Conservation (phyloP, 2,113 vertebrate genomes). For the Zosterops japonicus region DNA sequence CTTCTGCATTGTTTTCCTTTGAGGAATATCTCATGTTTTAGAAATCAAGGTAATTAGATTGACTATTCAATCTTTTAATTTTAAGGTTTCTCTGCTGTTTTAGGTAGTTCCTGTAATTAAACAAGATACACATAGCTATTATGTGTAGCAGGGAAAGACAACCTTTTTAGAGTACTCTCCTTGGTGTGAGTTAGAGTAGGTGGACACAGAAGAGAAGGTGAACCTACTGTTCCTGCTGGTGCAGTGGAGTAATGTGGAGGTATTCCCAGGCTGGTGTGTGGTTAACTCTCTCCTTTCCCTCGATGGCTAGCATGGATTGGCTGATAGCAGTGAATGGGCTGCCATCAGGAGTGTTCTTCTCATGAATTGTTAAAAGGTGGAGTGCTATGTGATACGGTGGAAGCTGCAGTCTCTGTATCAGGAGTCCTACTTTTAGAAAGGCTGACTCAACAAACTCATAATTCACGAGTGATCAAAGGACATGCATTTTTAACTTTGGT, state of each 20-base stretch:
- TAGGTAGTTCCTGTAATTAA: neutral
- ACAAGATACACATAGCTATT: neutral
- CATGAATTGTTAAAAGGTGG: conserved; percentile 39
- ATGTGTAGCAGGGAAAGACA: neutral
- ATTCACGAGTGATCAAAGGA: neutral
- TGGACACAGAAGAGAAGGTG: neutral
- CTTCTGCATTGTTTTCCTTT: neutral
- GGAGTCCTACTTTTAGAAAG: conserved; percentile 64
- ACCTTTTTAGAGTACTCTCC: neutral
- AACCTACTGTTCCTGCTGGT: neutral
- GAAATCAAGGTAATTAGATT: neutral
- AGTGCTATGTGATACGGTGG: neutral
- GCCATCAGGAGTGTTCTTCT: neutral
- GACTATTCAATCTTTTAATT: neutral
- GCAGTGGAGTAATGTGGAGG: neutral
- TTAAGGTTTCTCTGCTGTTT: neutral
- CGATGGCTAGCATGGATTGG: neutral
- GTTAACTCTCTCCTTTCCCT: conserved; percentile 16
- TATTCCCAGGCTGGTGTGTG: neutral
- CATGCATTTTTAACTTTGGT: conserved; percentile 27
- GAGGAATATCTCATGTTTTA: neutral
- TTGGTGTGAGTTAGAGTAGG: neutral
- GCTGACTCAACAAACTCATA: conserved; percentile 46
- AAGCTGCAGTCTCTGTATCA: neutral
- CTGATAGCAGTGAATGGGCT: neutral